Conservation (phyloP, 2,797 vertebrate species). For the Microctenopoma steveboyesi region DNA sequence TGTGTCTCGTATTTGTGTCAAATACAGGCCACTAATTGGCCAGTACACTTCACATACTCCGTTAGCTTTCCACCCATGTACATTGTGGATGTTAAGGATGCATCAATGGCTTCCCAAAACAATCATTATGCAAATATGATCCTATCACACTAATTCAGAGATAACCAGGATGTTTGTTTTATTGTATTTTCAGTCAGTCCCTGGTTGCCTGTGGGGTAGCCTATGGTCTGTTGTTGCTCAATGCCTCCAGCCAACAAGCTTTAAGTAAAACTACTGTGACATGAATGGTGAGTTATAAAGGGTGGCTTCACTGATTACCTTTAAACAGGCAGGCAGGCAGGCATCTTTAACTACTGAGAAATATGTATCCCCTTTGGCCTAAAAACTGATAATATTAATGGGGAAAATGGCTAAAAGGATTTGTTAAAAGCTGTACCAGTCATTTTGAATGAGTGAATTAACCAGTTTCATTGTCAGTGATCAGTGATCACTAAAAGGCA, state of each 20-base stretch:
- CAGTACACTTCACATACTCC: constrained; percentile 4
- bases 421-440: background rate
- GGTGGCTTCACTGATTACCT: constrained; percentile 50
- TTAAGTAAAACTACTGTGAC: constrained; percentile 79
- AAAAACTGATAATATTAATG: constrained; percentile 25
- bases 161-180: constrained; percentile 16
- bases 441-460: background rate
- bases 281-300: constrained; percentile 29
- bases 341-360: constrained; percentile 67
- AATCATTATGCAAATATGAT: constrained; percentile 29
- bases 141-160: constrained; percentile 5
- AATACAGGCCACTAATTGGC: constrained; percentile 15
- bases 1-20: constrained; percentile 9
- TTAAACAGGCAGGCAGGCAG: constrained; percentile 32
- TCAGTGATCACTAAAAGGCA: constrained; percentile 26
- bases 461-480: background rate
- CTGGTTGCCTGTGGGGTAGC: constrained; percentile 14
- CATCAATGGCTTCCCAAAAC: constrained; percentile 27
- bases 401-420: background rate
- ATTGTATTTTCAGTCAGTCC: constrained; percentile 16
- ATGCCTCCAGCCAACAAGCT: constrained; percentile 76
- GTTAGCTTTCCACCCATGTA: constrained; percentile 4
- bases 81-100: constrained; percentile 1
- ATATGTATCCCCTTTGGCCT: constrained; percentile 30
- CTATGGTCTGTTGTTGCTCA: constrained; percentile 45